Percentiles rank a stretch among this genome's conserved stretches.
phyloP scores from a whole-genome alignment of 2,113 vertebrate species.

The Cervus canadensis region DNA sequence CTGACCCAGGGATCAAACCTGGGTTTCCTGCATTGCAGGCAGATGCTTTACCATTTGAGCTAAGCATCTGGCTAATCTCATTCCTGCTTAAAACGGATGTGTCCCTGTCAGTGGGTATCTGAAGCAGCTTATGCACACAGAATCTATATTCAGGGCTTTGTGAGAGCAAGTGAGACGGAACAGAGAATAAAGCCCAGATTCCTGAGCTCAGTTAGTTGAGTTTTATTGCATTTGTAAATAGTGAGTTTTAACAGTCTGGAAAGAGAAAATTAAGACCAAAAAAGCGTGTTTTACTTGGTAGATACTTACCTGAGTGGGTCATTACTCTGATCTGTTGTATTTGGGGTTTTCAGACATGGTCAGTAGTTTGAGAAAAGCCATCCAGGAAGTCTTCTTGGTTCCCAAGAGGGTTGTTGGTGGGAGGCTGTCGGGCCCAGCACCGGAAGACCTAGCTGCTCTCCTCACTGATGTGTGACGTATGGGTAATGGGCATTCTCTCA shows the following conservation, averaged over 20 bases:
- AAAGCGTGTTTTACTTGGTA: not conserved
- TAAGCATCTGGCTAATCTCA: not conserved
- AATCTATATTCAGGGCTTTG: not conserved
- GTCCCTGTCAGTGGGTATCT: not conserved
- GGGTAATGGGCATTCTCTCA: not conserved
- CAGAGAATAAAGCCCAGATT: not conserved
- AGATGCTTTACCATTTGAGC: not conserved
- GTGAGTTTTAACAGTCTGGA: not conserved
- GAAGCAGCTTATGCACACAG: not conserved
- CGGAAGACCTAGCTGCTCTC: not conserved
- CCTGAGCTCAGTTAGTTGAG: not conserved
- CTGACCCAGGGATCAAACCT: not conserved
- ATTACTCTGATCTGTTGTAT: not conserved
- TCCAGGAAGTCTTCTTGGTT: not conserved
- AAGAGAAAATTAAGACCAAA: not conserved
- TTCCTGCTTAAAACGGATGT: not conserved
- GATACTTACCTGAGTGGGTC: not conserved
- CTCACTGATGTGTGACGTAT: not conserved
- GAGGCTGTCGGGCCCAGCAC: not conserved
- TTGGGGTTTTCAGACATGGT: not conserved
- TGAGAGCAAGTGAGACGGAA: not conserved
- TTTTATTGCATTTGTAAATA: slow-evolving; percentile 15
- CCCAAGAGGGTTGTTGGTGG: not conserved
- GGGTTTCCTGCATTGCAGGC: not conserved
- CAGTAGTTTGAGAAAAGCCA: not conserved